Evolutionary conservation across 2,797 vertebrate genomes (phyloP), one percentile per base, ranked within the genome.

Genomic region (Epinephelus malabaricus): DNA sequence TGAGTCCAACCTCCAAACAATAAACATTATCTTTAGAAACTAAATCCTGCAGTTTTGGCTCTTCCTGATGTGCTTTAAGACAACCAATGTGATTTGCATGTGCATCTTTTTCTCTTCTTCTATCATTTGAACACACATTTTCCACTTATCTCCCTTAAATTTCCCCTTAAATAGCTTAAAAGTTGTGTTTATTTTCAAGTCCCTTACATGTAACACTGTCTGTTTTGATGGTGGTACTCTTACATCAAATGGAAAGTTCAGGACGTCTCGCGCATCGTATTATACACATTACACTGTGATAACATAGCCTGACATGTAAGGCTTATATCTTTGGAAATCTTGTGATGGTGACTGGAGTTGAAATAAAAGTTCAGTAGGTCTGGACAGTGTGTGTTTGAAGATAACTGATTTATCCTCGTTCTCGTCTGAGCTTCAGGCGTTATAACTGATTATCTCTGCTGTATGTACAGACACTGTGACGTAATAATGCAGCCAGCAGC

Each of bases 391-490:
- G 8, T 14, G 34, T 51, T 6, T 15, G n/a, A 49, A 54, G 54
- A 51, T 34, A 58, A 74, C 6, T 15, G 34, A 63, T 62, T 68
- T 43, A 19, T 13, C 23, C 3, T 56, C 5, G 0, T 66, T 27
- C 17, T 59, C 59, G 49, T 76, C 43, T 61, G 61, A 60, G 60
- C 25, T 50, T 43, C 50, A 34, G 43, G 53, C 25, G 15, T 56
- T n/a, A 2, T 56, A 60, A 58, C 6, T 23, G 14, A 11, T 68
- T 51, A 43, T 25, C 56, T 72, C 19, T 43, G 62, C 68, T 56
- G 38, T 40, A 40, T 40, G 38, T 40, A 40, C 38, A 40, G 8
- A 40, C 38, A 40, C 38, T 11, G 11, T 40, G 11, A 11, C 38
- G 30, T 6, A 7, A 40, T 40, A 40, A 40, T 11, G 11, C 38